Percentiles rank a stretch among this genome's conserved stretches.
Evolutionary conservation across 2,113 vertebrate species (phyloP).

Genomic region (Pelusios castaneus): DNA sequence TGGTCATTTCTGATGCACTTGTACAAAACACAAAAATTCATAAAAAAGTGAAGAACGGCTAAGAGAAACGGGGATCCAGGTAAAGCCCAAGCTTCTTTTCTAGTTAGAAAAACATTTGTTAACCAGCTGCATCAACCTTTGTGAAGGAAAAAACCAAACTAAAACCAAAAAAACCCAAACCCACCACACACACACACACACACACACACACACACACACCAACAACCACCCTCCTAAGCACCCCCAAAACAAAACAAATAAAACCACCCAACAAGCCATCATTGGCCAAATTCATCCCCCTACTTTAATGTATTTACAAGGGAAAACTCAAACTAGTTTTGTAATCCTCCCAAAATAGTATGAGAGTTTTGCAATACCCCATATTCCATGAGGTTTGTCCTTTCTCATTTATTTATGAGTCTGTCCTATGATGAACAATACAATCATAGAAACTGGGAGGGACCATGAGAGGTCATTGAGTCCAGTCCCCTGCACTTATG

Average conservation of each 20-base stretch:
- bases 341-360: not conserved
- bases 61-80: not conserved
- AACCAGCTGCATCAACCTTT: not conserved
- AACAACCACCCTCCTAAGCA: too few species aligned
- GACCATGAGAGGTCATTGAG: too few species aligned
- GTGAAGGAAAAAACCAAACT: not conserved
- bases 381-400: not conserved
- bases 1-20: not conserved
- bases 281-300: not conserved
- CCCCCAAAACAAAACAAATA: too few species aligned
- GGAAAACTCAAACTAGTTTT: not conserved
- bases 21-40: not conserved
- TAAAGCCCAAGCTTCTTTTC: not conserved
- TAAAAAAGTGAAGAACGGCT: not conserved
- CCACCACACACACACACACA: too few species aligned
- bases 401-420: not conserved
- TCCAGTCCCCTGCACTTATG: too few species aligned
- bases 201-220: too few species aligned
- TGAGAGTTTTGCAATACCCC: not conserved
- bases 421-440: not conserved
- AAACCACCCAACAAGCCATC: not conserved
- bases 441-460: too few species aligned
- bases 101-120: not conserved
- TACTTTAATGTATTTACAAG: not conserved
- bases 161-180: too few species aligned